These are phyloP conservation scores for Urocynchramus pylzowi DNA, from an alignment of 2,113 vertebrate genomes.

Conservation along the genomic window DNA sequence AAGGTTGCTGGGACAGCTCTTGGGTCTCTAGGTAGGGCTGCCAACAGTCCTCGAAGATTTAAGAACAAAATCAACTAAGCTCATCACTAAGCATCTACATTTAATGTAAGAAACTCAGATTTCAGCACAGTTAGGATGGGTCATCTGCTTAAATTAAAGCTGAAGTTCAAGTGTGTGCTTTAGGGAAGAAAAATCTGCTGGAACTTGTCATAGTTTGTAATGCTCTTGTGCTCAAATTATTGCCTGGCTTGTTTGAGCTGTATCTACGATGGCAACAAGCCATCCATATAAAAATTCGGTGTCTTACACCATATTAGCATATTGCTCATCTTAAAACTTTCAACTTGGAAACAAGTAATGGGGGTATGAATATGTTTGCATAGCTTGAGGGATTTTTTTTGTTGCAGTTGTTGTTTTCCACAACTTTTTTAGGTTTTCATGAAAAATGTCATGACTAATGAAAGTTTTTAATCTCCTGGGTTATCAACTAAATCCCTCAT, in stretches of 20 bases:
- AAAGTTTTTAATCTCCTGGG: conserved; percentile 34
- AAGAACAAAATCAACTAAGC: neutral
- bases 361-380: neutral
- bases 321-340: neutral
- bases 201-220: neutral
- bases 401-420: neutral
- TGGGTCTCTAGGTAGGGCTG: neutral
- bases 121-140: neutral
- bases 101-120: neutral
- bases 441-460: conserved; percentile 25
- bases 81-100: neutral
- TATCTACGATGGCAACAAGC: neutral
- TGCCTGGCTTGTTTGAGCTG: neutral
- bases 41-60: neutral
- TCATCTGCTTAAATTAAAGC: neutral
- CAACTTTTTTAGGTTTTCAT: neutral
- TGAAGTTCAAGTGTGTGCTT: neutral
- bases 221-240: neutral
- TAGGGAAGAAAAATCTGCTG: neutral
- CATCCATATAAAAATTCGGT: neutral
- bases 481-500: conserved; percentile 35
- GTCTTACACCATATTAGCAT: neutral
- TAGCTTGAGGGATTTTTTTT: neutral
- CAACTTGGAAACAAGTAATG: neutral
- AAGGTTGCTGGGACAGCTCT: neutral